phyloP scores from a whole-genome alignment of 2,888 invertebrate species.

The Pterobdella sp. region DNA sequence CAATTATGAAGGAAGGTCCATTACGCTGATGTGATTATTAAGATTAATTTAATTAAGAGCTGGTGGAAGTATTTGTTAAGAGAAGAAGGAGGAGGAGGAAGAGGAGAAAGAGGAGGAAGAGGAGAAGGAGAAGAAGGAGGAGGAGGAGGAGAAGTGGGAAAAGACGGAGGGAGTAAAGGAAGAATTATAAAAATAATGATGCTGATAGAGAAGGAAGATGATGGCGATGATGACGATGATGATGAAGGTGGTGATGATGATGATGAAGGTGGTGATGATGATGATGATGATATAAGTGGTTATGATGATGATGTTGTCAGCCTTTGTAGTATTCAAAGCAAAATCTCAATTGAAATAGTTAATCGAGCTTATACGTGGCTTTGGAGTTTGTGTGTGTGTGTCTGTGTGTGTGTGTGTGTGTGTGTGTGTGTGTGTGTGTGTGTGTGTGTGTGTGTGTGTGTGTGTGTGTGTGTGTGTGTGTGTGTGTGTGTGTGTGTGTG shows the following conservation, averaged over 20 bases:
- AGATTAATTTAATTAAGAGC: background rate
- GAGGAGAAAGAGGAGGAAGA: background rate
- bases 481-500: background rate
- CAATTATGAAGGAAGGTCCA: too few species aligned
- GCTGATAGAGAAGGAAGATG: background rate
- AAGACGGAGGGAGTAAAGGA: background rate
- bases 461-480: slow-evolving; percentile 21
- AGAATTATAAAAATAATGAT: background rate
- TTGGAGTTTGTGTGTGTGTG: background rate
- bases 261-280: slow-evolving; percentile 10
- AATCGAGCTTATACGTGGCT: too few species aligned
- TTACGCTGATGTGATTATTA: too few species aligned
- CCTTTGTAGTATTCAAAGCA: background rate
- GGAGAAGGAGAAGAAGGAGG: background rate
- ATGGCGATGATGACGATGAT: background rate
- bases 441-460: slow-evolving; percentile 3
- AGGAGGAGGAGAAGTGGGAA: background rate
- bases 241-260: slow-evolving; percentile 11
- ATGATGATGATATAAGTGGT: slow-evolving; percentile 13
- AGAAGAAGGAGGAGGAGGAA: background rate
- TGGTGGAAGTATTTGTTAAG: background rate
- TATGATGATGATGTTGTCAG: slow-evolving; percentile 1
- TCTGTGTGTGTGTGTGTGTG: slow-evolving; percentile 1
- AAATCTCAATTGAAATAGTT: too few species aligned
- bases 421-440: slow-evolving; percentile 11